Evolutionary conservation across 2,113 vertebrate genomes (phyloP), one percentile per base, ranked within the genome.

Genomic region (Psilopogon haemacephalus): DNA sequence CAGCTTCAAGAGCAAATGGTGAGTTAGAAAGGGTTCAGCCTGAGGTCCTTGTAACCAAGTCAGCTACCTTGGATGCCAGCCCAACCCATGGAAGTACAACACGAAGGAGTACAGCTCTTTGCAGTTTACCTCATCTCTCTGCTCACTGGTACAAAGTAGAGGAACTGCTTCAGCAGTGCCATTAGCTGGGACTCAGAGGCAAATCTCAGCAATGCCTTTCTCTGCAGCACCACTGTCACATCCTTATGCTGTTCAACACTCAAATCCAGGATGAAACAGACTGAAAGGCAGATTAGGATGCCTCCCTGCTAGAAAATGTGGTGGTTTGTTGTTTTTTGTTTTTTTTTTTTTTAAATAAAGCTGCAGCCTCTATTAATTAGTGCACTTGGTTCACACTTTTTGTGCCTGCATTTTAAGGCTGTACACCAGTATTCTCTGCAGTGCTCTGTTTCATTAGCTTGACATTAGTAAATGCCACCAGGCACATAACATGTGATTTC

Each of bases 341-440:
- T 42, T 15, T 42, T 40, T 40, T 40, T 6, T 75, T 92, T 74
- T 82, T 19, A 80, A 13, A 40, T 58, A 79, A 84, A 78, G 60
- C 69, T 37, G 27, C 24, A 87, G 52, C 35, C 32, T 63, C 71
- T 60, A 4, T 26, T 58, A 64, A 38, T 75, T 40, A 59, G 11
- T n/a, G 68, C 4, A 88, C 56, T 58, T 33, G 14, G 68, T 20
- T 92, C 33, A 26, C 2, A 27, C 1, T 69, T 81, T 88, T 30
- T 86, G 46, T 52, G 88, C 33, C 48, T 78, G 56, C 54, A 79
- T 40, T 86, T 88, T 84, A 88, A 94, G 95, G 76, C 56, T 55
- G 65, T 58, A 94, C 26, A 86, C 58, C 77, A 89, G 44, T 24
- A 68, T 35, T 80, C 64, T 82, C 73, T 48, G 50, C 44, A 77